Evolutionary conservation across 2,113 vertebrate genomes (phyloP).

Genomic region (Gymnarchus niloticus): DNA sequence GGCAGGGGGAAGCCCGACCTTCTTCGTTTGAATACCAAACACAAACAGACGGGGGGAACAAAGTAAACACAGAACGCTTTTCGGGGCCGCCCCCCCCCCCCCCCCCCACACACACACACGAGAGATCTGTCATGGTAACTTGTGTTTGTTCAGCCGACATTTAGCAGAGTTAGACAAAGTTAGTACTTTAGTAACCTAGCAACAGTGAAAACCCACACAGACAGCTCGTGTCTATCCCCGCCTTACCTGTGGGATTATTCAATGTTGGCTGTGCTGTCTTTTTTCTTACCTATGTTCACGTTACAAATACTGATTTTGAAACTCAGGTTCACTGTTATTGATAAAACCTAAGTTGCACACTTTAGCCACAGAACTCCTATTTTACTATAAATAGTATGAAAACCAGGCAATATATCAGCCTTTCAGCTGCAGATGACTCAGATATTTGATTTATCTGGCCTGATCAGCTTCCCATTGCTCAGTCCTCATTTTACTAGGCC

Average conservation of each 20-base stretch:
- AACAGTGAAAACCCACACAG: conserved; percentile 7
- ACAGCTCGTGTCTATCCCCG: background rate
- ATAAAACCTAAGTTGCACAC: background rate
- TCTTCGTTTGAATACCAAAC: too few relatives aligned
- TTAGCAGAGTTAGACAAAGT: conserved; percentile 5
- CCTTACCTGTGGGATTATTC: background rate
- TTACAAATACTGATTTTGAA: background rate
- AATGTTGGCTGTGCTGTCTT: background rate
- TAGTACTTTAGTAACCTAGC: conserved; percentile 6
- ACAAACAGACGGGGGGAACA: too few relatives aligned
- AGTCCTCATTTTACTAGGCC: background rate
- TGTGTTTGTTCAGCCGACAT: background rate
- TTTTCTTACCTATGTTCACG: background rate
- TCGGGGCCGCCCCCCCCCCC: too few relatives aligned
- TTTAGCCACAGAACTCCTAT: background rate
- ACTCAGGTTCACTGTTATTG: background rate
- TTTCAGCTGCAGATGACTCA: background rate
- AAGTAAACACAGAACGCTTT: too few relatives aligned
- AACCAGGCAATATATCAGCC: background rate
- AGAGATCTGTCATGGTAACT: background rate
- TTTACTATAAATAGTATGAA: background rate
- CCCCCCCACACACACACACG: too few relatives aligned
- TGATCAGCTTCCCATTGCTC: too few relatives aligned
- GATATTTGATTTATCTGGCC: background rate
- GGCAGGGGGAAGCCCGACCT: too few relatives aligned